Base-by-base conservation (phyloP, 2,888 invertebrate genomes). In the Perithous albicinctus region DNA sequence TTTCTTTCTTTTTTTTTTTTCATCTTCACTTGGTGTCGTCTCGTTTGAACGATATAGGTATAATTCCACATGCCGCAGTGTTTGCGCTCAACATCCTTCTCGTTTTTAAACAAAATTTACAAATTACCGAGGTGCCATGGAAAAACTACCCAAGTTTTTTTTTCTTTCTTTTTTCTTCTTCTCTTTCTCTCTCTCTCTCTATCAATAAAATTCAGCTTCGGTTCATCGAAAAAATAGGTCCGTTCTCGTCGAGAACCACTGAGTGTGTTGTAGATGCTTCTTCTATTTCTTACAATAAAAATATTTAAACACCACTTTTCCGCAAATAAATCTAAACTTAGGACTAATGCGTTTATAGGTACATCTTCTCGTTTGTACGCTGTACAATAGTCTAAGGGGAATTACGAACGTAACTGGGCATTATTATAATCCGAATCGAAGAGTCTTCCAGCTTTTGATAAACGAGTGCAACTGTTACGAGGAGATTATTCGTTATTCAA, bases 181-280 rank as follows among this genome's bases (percentile, higher is more conserved):
- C 66, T 61, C 8, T 29, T 59, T 63, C 18, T 51, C 43, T 48
- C 59, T 66, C 51, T 56, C 69, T 63, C 38, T 73, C 46, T 83
- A 82, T 76, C 81, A 80, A 82, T 85, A 82, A 83, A 85, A 85
- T 80, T 85, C 85, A 83, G 77, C 82, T 82, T 80, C 83, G 76
- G 83, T 83, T 80, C 78, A 73, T 80, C 67, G 75, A 82, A 83
- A 85, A 85, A 85, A 85, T 85, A 85, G 83, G 78, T 82, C 80
- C 78, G 81, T 80, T 76, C 77, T 59, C 81, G 73, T 64, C n/a
- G 77, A 75, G 82, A 78, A 78, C 82, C 80, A 74, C 80, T 75
- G 73, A 83, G 73, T 75, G 79, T 78, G 78, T 76, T 79, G 75
- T 73, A 80, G 56, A 78, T 79, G 72, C 83, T 38, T 64, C n/a